Evolutionary conservation across 2,797 vertebrate genomes (phyloP).

Genomic region (Gallinago stenura): DNA sequence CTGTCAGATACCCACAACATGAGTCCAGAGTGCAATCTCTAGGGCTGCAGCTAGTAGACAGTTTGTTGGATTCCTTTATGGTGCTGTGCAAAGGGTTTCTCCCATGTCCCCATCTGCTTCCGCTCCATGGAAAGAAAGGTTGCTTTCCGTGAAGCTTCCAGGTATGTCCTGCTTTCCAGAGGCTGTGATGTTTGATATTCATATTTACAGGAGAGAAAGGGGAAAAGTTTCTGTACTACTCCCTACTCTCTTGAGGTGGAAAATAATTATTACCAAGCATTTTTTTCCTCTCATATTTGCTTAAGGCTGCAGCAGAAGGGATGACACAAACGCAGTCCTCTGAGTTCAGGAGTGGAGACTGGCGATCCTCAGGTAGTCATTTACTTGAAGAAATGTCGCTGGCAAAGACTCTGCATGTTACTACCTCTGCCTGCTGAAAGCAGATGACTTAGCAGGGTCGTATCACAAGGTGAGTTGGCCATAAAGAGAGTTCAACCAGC

Average conservation of each 20-base stretch:
- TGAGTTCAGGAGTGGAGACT: background rate
- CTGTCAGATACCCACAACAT: background rate
- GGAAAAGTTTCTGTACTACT: background rate
- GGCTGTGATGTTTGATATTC: background rate
- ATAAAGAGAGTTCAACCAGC: background rate
- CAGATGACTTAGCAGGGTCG: background rate
- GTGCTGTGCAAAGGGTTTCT: background rate
- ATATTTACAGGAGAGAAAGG: background rate
- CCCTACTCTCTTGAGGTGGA: background rate
- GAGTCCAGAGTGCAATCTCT: background rate
- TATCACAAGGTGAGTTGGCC: background rate
- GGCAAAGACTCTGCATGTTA: background rate
- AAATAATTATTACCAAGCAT: background rate
- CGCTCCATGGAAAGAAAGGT: background rate
- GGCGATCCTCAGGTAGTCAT: background rate
- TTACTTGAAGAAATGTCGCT: background rate
- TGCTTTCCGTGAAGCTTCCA: background rate
- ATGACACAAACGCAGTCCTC: background rate
- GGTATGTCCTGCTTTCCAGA: background rate
- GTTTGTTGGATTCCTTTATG: background rate
- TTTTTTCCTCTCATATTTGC: background rate
- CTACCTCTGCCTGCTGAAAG: background rate
- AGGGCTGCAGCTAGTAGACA: background rate
- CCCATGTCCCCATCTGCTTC: background rate
- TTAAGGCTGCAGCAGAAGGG: background rate